These are phyloP conservation scores for Pseudorasbora parva DNA, from an alignment of 2,113 vertebrate genomes.

Conservation along the genomic window DNA sequence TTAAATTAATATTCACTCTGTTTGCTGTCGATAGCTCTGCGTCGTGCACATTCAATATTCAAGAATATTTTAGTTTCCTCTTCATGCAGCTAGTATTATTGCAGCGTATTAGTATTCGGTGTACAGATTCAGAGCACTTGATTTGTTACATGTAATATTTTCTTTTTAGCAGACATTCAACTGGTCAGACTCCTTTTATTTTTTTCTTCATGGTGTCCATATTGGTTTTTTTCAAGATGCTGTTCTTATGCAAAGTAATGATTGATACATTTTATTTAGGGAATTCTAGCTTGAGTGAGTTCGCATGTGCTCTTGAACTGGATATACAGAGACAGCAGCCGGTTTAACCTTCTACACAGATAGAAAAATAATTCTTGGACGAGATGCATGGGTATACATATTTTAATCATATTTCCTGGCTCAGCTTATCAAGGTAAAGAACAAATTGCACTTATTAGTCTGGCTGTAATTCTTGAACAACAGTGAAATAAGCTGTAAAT, in stretches of 20 bases:
- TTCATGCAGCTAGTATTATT: neutral
- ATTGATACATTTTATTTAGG: neutral
- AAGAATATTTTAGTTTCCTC: neutral
- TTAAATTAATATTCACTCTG: neutral
- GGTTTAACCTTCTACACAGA: neutral
- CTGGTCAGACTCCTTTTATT: neutral
- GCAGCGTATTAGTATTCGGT: neutral
- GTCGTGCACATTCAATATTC: neutral
- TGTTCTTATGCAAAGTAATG: neutral
- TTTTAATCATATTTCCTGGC: neutral
- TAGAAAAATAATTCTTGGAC: neutral
- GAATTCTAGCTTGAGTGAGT: neutral
- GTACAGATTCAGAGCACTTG: neutral
- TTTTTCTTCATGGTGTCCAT: neutral
- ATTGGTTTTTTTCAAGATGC: neutral
- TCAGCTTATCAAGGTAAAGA: neutral
- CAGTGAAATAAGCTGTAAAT: conserved; percentile 14
- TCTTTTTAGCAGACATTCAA: neutral
- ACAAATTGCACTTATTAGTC: neutral
- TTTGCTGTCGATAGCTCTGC: neutral
- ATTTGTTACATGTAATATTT: neutral
- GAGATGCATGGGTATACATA: neutral
- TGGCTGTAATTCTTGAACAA: neutral
- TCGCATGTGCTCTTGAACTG: neutral
- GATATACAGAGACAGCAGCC: neutral